Evolutionary conservation across 2,888 invertebrate genomes (phyloP), one percentile per base, ranked within the genome.

Genomic region (Chelonus formosanus): DNA sequence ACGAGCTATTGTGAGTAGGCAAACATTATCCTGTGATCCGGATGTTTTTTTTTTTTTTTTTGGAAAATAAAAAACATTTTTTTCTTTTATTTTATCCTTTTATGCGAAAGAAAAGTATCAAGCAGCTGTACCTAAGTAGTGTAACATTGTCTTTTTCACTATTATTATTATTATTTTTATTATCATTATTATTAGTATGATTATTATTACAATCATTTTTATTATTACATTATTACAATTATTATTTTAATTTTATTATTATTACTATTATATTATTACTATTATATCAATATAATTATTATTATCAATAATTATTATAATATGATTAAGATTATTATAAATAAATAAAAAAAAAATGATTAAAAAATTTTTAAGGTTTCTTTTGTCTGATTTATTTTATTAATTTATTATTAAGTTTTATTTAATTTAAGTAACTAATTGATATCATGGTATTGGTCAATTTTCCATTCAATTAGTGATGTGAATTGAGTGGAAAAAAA

Each of bases 101-200:
- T 74, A 74, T 74, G 73, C 67, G 70, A 71, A 70, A 70, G 20
- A 20, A 20, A 71, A 78, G 77, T 78, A 81, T 79, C 78, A 79
- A 78, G 78, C 79, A 81, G 76, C 77, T 78, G 81, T 81, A 81
- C 81, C 81, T 81, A 80, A 81, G 77, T 81, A 81, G 79, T 73
- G 72, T 79, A 79, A 77, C 20, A 20, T 20, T 20, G 20, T 20
- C 20, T 20, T 20, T 20, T 20, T 20, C 20, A 20, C 20, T 20
- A 20, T 20, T 20, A 20, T 20, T 20, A 20, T 20, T 20, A 20
- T 70, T 69, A 76, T 76, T 76, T 73, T 73, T 78, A 75, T 74
- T 76, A 20, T 73, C 71, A 74, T 74, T 72, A 77, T 75, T 74
- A 75, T 73, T 71, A 73, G 74, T 73, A 70, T 71, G 65, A 71